Conservation (phyloP, 2,797 vertebrate species). For the Bufotes viridis region DNA sequence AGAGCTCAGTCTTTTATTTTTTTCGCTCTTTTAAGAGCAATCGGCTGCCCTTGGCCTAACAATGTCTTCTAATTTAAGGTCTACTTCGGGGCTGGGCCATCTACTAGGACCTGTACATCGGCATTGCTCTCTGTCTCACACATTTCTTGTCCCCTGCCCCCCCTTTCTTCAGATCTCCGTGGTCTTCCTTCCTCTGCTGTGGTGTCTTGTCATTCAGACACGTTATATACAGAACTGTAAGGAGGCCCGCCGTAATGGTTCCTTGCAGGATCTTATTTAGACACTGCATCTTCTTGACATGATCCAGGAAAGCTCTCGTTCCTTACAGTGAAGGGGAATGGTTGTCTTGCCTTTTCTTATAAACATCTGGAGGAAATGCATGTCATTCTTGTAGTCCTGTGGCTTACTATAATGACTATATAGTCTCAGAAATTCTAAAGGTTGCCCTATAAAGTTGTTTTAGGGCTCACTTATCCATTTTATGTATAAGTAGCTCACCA, state of each 20-base stretch:
- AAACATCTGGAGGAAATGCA: neutral
- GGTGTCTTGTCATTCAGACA: conserved; percentile 3
- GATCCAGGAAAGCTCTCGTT: neutral
- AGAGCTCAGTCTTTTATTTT: neutral
- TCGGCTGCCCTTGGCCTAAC: neutral
- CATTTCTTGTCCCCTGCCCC: too few relatives aligned
- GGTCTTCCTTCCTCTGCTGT: conserved; percentile 1
- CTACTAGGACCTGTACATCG: neutral
- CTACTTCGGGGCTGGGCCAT: neutral
- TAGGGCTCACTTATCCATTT: too few relatives aligned
- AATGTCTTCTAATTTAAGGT: neutral
- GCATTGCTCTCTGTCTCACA: neutral
- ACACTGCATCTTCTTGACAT: conserved; percentile 3
- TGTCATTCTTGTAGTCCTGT: neutral
- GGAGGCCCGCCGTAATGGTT: neutral
- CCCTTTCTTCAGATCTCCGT: neutral
- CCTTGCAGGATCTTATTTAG: neutral
- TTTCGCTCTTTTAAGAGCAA: neutral
- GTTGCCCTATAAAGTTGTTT: neutral
- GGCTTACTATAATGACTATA: neutral
- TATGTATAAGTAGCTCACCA: too few relatives aligned
- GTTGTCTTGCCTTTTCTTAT: neutral
- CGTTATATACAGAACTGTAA: neutral
- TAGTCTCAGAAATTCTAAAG: neutral
- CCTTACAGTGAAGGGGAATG: neutral